A percentile compares a stretch with the other conserved stretches of the same genome.
Evolutionary conservation across 2,113 vertebrate species (phyloP).

Genomic region (Petaurus breviceps): DNA sequence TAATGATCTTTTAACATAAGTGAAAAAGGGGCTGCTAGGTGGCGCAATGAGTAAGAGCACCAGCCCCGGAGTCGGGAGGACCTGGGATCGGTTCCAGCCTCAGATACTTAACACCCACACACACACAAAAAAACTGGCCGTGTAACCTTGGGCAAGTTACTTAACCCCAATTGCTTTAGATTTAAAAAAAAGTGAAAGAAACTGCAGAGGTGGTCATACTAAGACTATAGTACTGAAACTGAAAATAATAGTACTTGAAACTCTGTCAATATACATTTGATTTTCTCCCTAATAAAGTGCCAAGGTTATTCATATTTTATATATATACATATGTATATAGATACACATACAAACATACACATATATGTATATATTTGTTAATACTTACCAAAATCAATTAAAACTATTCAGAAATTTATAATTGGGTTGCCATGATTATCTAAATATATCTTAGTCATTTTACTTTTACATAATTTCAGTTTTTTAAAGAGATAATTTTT

Average conservation of each 20-base stretch:
- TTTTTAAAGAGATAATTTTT: constrained; percentile 5
- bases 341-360: no score
- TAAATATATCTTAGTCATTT: constrained; percentile 28
- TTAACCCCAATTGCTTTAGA: no score
- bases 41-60: no score
- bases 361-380: constrained; percentile 55
- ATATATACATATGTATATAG: constrained; percentile 23
- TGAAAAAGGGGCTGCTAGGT: no score
- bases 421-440: not conserved
- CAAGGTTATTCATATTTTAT: constrained; percentile 68
- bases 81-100: no score
- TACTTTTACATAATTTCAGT: constrained; percentile 20
- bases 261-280: constrained; percentile 75
- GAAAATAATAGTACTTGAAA: constrained; percentile 77
- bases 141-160: no score
- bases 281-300: constrained; percentile 58
- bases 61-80: no score
- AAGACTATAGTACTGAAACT: constrained; percentile 55
- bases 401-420: constrained; percentile 45
- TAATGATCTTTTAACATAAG: constrained; percentile 55
- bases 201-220: constrained; percentile 64
- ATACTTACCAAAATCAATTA: constrained; percentile 37
- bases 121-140: no score
- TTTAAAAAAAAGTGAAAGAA: constrained; percentile 59
- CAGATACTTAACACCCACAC: no score